Evolutionary conservation across 2,888 invertebrate genomes (phyloP).

Genomic region (Morinoia aosen): DNA sequence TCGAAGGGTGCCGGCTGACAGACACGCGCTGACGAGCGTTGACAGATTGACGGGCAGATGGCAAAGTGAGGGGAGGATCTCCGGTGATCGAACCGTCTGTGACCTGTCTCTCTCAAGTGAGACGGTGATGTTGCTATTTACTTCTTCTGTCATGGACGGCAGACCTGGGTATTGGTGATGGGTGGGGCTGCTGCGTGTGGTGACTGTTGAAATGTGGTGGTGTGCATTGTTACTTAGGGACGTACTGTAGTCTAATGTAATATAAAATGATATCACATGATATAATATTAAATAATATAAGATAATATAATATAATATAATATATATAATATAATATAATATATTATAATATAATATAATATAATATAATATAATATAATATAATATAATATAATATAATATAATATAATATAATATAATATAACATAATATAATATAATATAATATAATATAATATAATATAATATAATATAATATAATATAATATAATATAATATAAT

Average conservation of each 20-base stretch:
- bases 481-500: background rate
- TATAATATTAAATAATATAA: too few species aligned
- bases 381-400: background rate
- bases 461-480: background rate
- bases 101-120: constrained; percentile 37
- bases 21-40: background rate
- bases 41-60: constrained; percentile 53
- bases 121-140: background rate
- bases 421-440: background rate
- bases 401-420: background rate
- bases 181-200: background rate
- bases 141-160: background rate
- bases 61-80: constrained; percentile 11
- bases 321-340: background rate
- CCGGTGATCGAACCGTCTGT: background rate
- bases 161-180: background rate
- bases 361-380: background rate
- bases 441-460: background rate
- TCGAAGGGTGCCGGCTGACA: background rate
- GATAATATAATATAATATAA: too few species aligned
- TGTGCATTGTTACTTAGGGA: too few species aligned
- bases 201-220: too few species aligned
- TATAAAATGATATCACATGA: too few species aligned
- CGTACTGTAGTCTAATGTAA: too few species aligned
- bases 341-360: too few species aligned